Evolutionary conservation across 2,797 vertebrate genomes (phyloP).

Genomic region (Propithecus perrieri): DNA sequence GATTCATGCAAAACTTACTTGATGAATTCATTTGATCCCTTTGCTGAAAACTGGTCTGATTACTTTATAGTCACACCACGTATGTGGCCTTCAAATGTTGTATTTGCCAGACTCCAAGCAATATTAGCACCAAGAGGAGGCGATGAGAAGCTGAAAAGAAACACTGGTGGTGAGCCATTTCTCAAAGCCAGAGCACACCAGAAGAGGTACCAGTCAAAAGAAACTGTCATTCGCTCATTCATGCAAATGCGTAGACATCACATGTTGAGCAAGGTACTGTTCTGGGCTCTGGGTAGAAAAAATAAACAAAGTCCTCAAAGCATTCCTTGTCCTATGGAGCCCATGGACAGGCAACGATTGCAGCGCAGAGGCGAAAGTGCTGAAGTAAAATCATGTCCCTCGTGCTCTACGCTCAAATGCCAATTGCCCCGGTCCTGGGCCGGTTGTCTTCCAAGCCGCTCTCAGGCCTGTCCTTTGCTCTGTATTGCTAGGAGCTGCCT

Average conservation of each 20-base stretch:
- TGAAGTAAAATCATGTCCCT: not conserved
- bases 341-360: not conserved
- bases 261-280: not conserved
- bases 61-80: not conserved
- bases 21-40: not conserved
- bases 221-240: not conserved
- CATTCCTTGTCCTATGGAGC: not conserved
- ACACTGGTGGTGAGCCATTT: not conserved
- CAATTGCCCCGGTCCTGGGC: not conserved
- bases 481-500: not conserved
- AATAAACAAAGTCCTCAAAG: not conserved
- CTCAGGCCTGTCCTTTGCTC: not conserved
- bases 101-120: not conserved
- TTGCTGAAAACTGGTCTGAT: constrained; percentile 31
- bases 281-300: not conserved
- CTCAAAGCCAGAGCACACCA: not conserved
- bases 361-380: no score
- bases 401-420: not conserved
- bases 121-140: not conserved
- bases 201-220: not conserved
- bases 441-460: not conserved
- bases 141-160: not conserved
- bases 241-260: not conserved
- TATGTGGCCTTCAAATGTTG: constrained; percentile 11
- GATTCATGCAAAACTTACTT: not conserved